Base-by-base conservation (phyloP, 2,113 vertebrate species). In the Caranx melampygus region DNA sequence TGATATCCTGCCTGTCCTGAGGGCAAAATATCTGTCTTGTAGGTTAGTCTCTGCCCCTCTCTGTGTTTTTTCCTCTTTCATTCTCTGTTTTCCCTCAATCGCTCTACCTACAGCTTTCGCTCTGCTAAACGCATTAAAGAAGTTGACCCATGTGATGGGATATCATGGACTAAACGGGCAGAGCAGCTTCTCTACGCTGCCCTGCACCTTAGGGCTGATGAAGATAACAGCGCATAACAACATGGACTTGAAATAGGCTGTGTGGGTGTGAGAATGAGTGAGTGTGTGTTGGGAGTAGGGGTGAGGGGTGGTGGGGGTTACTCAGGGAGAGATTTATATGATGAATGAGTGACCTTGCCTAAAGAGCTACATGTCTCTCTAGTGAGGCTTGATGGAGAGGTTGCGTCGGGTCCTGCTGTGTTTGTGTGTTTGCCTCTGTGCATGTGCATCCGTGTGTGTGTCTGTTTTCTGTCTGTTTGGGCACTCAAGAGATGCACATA, bases 291-390 rank as follows among this genome's bases (percentile, higher is more conserved):
- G 26, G 26, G 26, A 26, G 26, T 26, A 18, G 52, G 52, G 71
- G 21, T 33, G 26, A 60, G 5, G 61, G 54, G 70, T 10, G 68
- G 33, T 60, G 34, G 66, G 67, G 16, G 69, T 72, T 81, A 89
- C 74, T 84, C 55, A 40, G 75, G 58, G 55, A 79, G 75, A 93
- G 84, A 88, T 83, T 87, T 76, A 67, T 80, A 88, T 90, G 89
- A 93, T 90, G 80, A 89, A 92, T 87, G 90, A 90, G 71, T 91
- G 91, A 93, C 91, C 91, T 91, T 91, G 92, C 85, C 88, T 79
- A 81, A 91, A 89, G 89, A 88, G 87, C 72, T 87, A 70, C 54
- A 83, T 78, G 89, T 83, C 88, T 76, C 87, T 84, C 51, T 67
- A 71, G 86, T 82, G 70, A 13, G 13, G 75, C 67, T 81, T 86